Base-by-base conservation (phyloP, 2,113 vertebrate species). In the Quiscalus mexicanus region DNA sequence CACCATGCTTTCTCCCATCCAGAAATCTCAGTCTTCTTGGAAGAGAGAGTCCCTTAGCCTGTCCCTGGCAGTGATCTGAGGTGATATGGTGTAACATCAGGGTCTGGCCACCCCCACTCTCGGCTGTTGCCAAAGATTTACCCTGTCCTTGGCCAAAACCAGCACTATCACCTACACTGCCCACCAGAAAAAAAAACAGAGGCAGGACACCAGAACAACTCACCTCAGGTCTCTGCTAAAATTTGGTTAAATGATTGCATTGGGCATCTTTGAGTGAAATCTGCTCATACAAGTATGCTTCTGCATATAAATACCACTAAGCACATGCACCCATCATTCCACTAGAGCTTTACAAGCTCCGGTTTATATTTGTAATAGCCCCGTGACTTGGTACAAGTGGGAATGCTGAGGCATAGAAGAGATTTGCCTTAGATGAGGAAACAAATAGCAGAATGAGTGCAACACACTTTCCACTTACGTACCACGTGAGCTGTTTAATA, bases 271-370 rank as follows among this genome's bases (percentile, higher is more conserved):
- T 49, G 47, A 55, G 14, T 22, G 35, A 80, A 62, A 88, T 53
- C 12, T 70, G 30, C 28, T 74, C 42, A 33, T 28, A 33, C 3
- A 3, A 2, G 0, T 25, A 4, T 55, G 24, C 12, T 31, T 71
- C 10, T 58, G 27, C 2, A 0, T 20, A 21, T 15, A 5, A 74
- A 13, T 33, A 13, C 33, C 10, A 15, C 17, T 10, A 33, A 10
- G 24, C 59, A 27, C 10, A 49, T 12, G 28, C 6, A 63, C 6
- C 1, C 28, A 23, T 27, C 41, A 56, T 14, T 81, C 16, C 3
- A 8, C n/a, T 41, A 33, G 53, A 65, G 22, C 20, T 85, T 77
- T 73, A 41, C 13, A 75, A 59, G 41, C 5, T n/a, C 24, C 59
- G 35, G 33, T 60, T 90, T 56, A 39, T 50, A 45, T 42, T 83